Percentiles rank a stretch among this genome's conserved stretches.
Evolutionary conservation across 1,140 invertebrate species (phyloP).

Genomic region (Prorops nasuta): DNA sequence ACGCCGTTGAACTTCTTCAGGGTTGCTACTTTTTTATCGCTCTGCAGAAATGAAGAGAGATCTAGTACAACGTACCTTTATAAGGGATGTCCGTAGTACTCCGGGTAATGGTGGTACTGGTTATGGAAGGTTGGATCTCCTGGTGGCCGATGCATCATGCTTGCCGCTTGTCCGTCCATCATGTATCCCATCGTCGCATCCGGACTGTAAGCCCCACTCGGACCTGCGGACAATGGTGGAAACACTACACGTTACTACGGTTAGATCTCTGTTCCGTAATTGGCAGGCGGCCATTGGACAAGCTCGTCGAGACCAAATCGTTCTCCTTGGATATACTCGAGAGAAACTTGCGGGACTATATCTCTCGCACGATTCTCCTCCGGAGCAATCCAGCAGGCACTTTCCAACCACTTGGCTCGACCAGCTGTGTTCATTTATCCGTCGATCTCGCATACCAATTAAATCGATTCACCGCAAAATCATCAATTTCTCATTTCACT

Average conservation of each 20-base stretch:
- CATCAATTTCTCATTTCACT: too few relatives aligned
- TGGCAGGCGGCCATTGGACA: conserved; percentile 43
- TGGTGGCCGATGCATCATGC: conserved; percentile 91
- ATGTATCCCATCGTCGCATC: conserved; percentile 94
- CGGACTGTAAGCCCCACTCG: conserved; percentile 91
- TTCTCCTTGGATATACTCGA: conserved; percentile 15
- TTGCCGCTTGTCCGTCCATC: conserved; percentile 89
- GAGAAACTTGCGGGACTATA: too few relatives aligned
- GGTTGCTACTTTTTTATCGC: too few relatives aligned
- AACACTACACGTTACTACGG: conserved; percentile 72
- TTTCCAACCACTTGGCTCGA: too few relatives aligned
- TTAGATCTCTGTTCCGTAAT: conserved; percentile 55
- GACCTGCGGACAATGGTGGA: conserved; percentile 81
- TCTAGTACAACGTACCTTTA: conserved; percentile 64
- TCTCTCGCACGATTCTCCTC: neutral
- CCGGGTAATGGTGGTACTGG: conserved; percentile 86
- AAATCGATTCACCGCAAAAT: too few relatives aligned
- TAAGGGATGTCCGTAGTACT: conserved; percentile 89
- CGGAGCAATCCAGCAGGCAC: too few relatives aligned
- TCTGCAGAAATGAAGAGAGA: too few relatives aligned
- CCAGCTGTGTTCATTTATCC: conserved; percentile 28
- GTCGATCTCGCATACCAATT: conserved; percentile 9
- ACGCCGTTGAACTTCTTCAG: too few relatives aligned
- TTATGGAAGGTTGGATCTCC: conserved; percentile 87
- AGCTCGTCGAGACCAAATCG: conserved; percentile 33